These are phyloP conservation scores for Zoroaster sp. DNA, from an alignment of 53 echinoderm and acorn worm genomes.

Conservation along the genomic window DNA sequence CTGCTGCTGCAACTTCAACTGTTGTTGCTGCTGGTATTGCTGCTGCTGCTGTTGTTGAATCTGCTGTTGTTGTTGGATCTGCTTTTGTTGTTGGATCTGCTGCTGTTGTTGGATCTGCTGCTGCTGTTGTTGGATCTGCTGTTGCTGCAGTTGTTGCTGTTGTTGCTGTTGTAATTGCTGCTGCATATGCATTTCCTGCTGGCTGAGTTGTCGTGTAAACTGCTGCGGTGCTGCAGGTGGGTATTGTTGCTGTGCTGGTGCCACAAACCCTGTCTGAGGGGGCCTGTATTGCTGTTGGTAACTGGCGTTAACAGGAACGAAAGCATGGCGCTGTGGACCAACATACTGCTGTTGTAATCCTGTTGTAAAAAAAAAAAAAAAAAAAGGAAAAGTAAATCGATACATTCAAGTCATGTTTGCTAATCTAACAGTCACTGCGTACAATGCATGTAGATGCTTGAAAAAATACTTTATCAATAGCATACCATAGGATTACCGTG, in stretches of 20 bases:
- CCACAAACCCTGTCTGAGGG: background rate
- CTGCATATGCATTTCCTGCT: slow-evolving; percentile 56
- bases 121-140: slow-evolving; percentile 61
- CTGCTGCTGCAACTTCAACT: slow-evolving; percentile 37
- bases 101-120: slow-evolving; percentile 51
- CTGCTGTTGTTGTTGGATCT: too few relatives aligned
- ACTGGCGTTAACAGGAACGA: slow-evolving; percentile 22
- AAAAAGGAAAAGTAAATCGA: too few relatives aligned
- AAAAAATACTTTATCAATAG: too few relatives aligned
- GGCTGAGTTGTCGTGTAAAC: slow-evolving; percentile 40
- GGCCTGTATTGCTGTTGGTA: slow-evolving; percentile 19
- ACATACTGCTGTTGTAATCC: slow-evolving; percentile 8
- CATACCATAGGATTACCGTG: too few relatives aligned
- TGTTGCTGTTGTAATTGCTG: slow-evolving; percentile 53
- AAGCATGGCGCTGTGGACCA: slow-evolving; percentile 32
- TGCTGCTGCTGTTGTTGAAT: slow-evolving; percentile 46
- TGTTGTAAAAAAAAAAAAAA: slow-evolving; percentile 4
- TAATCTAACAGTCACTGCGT: too few relatives aligned
- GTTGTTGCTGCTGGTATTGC: slow-evolving; percentile 38
- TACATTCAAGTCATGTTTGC: too few relatives aligned
- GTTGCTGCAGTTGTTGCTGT: slow-evolving; percentile 61
- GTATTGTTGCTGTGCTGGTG: slow-evolving; percentile 21
- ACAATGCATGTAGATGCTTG: too few relatives aligned
- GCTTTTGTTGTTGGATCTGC: slow-evolving; percentile 47
- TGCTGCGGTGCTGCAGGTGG: slow-evolving; percentile 35